These are phyloP conservation scores for Rhyzopertha dominica DNA, from an alignment of 1,140 invertebrate genomes.

Conservation along the genomic window DNA sequence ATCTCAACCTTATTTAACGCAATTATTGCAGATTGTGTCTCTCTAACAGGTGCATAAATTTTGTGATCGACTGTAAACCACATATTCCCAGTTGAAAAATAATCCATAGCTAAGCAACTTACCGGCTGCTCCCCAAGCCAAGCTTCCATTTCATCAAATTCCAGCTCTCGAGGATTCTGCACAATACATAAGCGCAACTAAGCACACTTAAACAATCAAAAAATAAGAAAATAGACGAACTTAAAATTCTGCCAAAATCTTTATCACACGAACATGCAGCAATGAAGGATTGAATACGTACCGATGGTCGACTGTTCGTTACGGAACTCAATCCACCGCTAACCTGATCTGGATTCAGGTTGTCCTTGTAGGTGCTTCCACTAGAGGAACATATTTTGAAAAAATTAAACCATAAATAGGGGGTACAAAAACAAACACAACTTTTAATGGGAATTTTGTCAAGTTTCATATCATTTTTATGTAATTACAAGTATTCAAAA, in stretches of 20 bases:
- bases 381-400: constrained; percentile 44
- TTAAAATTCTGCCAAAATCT: not conserved
- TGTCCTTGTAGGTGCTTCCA: constrained; percentile 69
- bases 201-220: constrained; percentile 26
- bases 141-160: constrained; percentile 91
- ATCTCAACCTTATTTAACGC: too few relatives aligned
- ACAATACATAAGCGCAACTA: constrained; percentile 38
- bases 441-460: too few relatives aligned
- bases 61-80: too few relatives aligned
- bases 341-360: constrained; percentile 60
- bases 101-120: constrained; percentile 30
- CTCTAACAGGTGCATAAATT: too few relatives aligned
- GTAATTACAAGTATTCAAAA: too few relatives aligned
- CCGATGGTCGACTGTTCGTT: constrained; percentile 30
- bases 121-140: constrained; percentile 68
- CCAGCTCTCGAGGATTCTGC: constrained; percentile 69
- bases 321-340: constrained; percentile 49
- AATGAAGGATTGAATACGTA: constrained; percentile 21
- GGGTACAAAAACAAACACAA: too few relatives aligned
- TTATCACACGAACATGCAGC: constrained; percentile 1
- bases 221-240: constrained; percentile 24
- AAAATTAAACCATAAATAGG: not conserved
- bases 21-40: too few relatives aligned
- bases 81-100: too few relatives aligned
- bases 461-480: too few relatives aligned